These are phyloP conservation scores for Labroides dimidiatus DNA, from an alignment of 2,797 vertebrate species.

Conservation along the genomic window DNA sequence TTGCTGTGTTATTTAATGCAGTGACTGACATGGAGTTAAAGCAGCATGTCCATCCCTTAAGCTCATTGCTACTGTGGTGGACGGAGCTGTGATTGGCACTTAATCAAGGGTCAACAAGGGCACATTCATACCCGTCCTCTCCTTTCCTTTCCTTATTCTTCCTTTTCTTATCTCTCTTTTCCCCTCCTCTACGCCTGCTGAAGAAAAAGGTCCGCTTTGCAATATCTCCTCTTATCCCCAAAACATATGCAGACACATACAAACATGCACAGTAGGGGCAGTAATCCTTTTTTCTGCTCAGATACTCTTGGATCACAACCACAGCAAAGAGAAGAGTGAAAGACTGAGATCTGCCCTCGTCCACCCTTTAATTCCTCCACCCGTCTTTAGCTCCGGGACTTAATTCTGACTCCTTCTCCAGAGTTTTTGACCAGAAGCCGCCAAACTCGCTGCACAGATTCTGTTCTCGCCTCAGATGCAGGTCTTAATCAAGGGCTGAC, in stretches of 20 bases:
- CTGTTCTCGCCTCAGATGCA: conserved; percentile 65
- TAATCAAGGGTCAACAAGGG: conserved; percentile 59
- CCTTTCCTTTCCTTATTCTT: background rate
- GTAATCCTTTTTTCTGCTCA: conserved; percentile 69
- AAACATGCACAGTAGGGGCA: conserved; percentile 57
- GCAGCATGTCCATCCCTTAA: conserved; percentile 50
- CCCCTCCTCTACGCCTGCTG: conserved; percentile 15
- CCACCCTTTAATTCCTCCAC: conserved; percentile 72
- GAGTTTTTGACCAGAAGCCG: conserved; percentile 60
- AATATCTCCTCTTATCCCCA: conserved; percentile 44
- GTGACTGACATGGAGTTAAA: conserved; percentile 50
- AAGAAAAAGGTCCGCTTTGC: conserved; percentile 29
- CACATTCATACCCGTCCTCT: conserved; percentile 5
- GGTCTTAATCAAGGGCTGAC: conserved; percentile 78
- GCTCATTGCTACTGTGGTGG: conserved; percentile 50
- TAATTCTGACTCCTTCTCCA: conserved; percentile 66
- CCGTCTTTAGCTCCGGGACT: conserved; percentile 62
- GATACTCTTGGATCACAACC: conserved; percentile 59
- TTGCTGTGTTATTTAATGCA: conserved; percentile 53
- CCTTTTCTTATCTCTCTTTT: background rate
- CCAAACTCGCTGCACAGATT: conserved; percentile 69
- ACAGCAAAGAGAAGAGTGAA: conserved; percentile 50
- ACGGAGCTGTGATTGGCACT: conserved; percentile 59
- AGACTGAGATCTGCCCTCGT: conserved; percentile 69
- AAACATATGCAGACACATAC: conserved; percentile 56